Evolutionary conservation across 2,797 vertebrate species (phyloP).

Genomic region (Pipistrellus pipistrellus): DNA sequence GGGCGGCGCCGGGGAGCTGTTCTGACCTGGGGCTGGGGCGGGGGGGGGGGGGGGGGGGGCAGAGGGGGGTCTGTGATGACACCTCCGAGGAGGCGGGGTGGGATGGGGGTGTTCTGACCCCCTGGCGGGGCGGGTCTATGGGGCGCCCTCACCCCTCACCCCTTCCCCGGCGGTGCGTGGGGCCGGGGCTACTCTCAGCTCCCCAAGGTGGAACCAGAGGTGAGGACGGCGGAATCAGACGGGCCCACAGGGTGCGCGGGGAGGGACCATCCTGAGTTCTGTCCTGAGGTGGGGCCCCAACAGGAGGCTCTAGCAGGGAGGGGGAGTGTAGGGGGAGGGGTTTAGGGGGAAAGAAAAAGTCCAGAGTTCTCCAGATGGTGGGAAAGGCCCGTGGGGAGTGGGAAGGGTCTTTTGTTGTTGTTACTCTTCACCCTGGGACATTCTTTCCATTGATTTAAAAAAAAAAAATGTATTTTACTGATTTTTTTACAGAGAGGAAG

Average conservation of each 20-base stretch:
- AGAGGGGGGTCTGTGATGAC: neutral
- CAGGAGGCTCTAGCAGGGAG: too few species aligned
- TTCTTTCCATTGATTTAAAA: neutral
- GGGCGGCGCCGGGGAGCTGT: neutral
- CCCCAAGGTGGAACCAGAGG: neutral
- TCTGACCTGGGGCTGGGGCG: neutral
- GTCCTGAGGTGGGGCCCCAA: neutral
- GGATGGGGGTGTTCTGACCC: neutral
- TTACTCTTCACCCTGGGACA: neutral
- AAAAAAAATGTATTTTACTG: too few species aligned
- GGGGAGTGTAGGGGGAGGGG: neutral
- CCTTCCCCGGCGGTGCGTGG: neutral
- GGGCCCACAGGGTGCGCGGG: rapidly evolving
- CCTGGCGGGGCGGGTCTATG: neutral
- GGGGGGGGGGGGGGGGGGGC: too few species aligned
- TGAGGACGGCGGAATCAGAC: neutral
- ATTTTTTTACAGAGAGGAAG: too few species aligned
- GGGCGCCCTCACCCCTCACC: neutral
- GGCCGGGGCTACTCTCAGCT: neutral
- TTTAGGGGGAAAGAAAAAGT: too few species aligned
- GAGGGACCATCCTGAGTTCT: too few species aligned
- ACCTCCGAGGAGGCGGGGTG: neutral
- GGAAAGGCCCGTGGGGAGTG: neutral
- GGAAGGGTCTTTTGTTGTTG: neutral
- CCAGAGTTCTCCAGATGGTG: neutral